Evolutionary conservation across 2,888 invertebrate species (phyloP), one percentile per base, ranked within the genome.

Genomic region (Unio delphinus): DNA sequence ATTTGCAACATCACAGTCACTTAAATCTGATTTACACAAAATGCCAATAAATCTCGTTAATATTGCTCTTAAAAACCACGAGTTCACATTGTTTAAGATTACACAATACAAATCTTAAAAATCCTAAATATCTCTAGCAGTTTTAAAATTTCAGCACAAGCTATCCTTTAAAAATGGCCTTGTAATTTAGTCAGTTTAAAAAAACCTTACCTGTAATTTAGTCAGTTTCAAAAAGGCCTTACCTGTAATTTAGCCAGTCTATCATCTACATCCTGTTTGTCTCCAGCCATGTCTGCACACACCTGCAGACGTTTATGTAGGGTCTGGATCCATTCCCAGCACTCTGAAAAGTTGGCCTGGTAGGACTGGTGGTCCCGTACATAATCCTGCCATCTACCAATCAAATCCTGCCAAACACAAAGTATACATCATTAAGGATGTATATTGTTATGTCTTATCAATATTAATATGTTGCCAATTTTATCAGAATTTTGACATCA

Each of bases 181-280:
- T 30, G 87, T 57, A 89, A 75, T 68, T 86, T 86, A 4, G 78
- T 75, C 18, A 88, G 82, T 61, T 83, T 75, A 67, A 30, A 6
- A 30, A 28, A 30, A 30, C 30, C 65, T 64, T 74, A 89, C 88
- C 80, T 88, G 87, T 57, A 89, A 75, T 68, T 86, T 86, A 5
- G 79, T 75, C 20, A 88, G 82, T 61, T 82, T 75, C 67, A 45
- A 45, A 45, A 45, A 45, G 15, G 45, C 45, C 65, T 64, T 73
- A 89, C 88, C 80, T 88, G 87, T 57, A 89, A 75, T 68, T 86
- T 86, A 4, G 79, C 75, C 18, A 88, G 82, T 61, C 83, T 75
- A 67, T 91, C 91, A 80, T 91, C 91, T 54, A 97, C 91, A 54
- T 95, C 93, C 64, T 93, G 93, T 76, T 96, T 93, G 87, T 97